Evolutionary conservation across 2,888 invertebrate species (phyloP), one percentile per base, ranked within the genome.

Genomic region (Diaphora mendica): DNA sequence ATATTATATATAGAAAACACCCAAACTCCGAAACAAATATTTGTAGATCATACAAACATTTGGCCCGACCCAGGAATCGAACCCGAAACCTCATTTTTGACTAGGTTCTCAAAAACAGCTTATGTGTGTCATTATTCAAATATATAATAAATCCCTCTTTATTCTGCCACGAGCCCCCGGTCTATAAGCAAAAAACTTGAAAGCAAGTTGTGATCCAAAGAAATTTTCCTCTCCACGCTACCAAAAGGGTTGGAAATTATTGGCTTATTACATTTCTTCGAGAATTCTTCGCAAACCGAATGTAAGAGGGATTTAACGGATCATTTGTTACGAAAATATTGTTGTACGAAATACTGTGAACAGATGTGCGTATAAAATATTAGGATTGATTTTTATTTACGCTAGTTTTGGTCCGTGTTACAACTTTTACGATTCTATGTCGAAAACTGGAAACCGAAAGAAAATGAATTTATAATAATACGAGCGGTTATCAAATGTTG

Each of bases 191-290:
- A 73, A 74, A 77, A 82, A 78, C 78, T 83, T 82, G 75, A 66
- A 80, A 77, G 73, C 68, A 64, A 84, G 73, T 82, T 77, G 73
- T 75, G 59, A 68, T 66, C 71, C 72, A 76, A 81, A 82, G 83
- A 79, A 79, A 79, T 79, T 82, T 80, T 81, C 75, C 68, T 74
- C 77, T 77, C 78, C 66, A 77, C 77, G 74, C 64, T 72, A 72
- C 74, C 72, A 79, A 82, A 84, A 81, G 85, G 83, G 81, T 82
- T 80, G 66, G 62, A 72, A 81, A 78, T 85, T 83, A 85, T 85
- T 79, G 79, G 83, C 82, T 83, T 83, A 85, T 84, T 82, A 80
- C 80, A 64, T 74, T 76, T 72, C 75, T 79, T 77, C 66, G 71
- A 62, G 65, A 78, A 77, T 79, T 78, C 78, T 78, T 76, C 68